Evolutionary conservation across 2,797 vertebrate species (phyloP).

Genomic region (Trachurus trachurus): DNA sequence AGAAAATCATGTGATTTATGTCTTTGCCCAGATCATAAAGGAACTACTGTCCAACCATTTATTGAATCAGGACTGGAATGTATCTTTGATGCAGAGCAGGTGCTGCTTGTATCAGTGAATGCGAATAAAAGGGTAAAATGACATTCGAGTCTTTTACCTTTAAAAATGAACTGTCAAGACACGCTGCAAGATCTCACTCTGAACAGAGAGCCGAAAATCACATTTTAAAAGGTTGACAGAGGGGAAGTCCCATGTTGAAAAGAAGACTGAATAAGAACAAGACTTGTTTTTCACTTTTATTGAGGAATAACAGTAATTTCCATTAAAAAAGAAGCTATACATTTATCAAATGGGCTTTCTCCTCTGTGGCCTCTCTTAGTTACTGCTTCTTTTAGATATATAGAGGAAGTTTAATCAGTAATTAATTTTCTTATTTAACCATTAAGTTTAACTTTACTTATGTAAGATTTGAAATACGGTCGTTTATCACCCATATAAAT

Average conservation of each 20-base stretch:
- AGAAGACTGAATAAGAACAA: neutral
- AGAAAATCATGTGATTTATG: slow-evolving; percentile 64
- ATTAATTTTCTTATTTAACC: neutral
- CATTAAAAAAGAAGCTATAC: neutral
- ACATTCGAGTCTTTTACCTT: slow-evolving; percentile 6
- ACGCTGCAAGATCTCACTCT: slow-evolving; percentile 7
- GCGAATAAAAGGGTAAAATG: slow-evolving; percentile 5
- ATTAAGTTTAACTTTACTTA: neutral
- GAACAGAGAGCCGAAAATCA: neutral
- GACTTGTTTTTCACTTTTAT: neutral
- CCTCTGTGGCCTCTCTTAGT: neutral
- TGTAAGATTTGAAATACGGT: too few relatives aligned
- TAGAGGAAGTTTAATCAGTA: neutral
- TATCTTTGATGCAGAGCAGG: slow-evolving; percentile 53
- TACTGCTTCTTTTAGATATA: neutral
- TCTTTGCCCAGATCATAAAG: slow-evolving; percentile 51
- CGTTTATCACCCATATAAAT: too few relatives aligned
- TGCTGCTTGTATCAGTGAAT: slow-evolving; percentile 27
- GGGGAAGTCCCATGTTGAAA: neutral
- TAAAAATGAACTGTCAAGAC: slow-evolving; percentile 35
- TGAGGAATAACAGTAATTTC: slow-evolving; percentile 6
- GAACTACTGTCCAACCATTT: slow-evolving; percentile 45
- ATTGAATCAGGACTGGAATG: slow-evolving; percentile 56
- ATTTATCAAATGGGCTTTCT: neutral
- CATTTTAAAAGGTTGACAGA: slow-evolving; percentile 4